Evolutionary conservation across 2,797 vertebrate species (phyloP), one percentile per base, ranked within the genome.

Genomic region (Gymnocypris eckloni): DNA sequence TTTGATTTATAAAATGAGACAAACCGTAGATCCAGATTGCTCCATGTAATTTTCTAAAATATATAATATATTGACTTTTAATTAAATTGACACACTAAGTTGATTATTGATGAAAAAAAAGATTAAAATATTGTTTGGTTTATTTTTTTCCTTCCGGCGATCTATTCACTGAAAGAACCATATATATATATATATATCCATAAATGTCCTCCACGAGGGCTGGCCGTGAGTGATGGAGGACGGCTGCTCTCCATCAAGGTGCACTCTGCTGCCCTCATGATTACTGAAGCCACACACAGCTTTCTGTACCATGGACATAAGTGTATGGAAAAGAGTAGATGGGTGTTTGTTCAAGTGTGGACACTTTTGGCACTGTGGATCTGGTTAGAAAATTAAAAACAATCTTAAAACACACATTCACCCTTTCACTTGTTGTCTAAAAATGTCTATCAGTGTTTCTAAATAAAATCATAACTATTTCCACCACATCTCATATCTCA

Each of bases 201-300:
- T 33, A 33, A 33, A 33, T 33, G 33, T 33, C 70, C 84, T 43
- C 69, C 61, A 75, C 52, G 81, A 81, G 41, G 77, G 39, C 69
- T 59, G 54, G 66, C 41, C 72, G 54, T 84, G 87, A 92, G 78
- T 69, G 85, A 92, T 90, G 86, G 80, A 85, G 61, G 61, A 64
- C 37, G 20, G 70, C 85, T 78, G 71, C 48, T 45, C 79, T 88
- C 79, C 87, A 86, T 91, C 86, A 87, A 37, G 12, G 48, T 77
- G 52, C 39, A 90, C 89, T 86, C 87, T 88, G 61, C 66, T 72
- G 50, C 71, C 70, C 59, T 11, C 45, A 69, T 88, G 77, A 92
- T 88, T 77, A 77, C 81, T 86, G 79, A 73, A 82, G 54, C 69
- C 20, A 41, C 70, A 67, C 15, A 71, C 22, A 37, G 48, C n/a